phyloP scores from a whole-genome alignment of 2,113 vertebrate species.

The Hyaena hyaena region DNA sequence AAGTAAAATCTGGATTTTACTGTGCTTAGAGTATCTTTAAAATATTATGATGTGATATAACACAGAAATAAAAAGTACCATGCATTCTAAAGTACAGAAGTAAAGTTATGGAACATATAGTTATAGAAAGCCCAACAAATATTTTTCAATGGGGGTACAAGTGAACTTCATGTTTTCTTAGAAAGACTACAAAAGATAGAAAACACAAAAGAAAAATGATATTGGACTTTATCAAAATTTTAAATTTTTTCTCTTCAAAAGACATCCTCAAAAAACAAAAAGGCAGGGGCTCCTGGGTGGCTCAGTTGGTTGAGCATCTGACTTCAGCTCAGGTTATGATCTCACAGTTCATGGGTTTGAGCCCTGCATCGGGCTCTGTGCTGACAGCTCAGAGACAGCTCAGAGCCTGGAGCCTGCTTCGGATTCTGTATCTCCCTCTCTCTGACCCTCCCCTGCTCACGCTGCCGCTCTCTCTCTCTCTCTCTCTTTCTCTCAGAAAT shows the following conservation, averaged over 20 bases:
- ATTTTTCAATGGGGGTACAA: not conserved
- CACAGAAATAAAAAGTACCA: not conserved
- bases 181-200: not conserved
- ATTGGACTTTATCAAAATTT: not conserved
- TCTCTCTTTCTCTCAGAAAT: too few relatives aligned
- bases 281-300: not conserved
- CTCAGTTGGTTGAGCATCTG: too few relatives aligned
- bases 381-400: too few relatives aligned
- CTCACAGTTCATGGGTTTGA: too few relatives aligned
- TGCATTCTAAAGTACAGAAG: not conserved
- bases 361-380: too few relatives aligned
- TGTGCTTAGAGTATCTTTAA: conserved; percentile 6
- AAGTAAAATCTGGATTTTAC: not conserved
- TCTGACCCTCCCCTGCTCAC: too few relatives aligned
- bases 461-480: too few relatives aligned
- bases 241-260: not conserved
- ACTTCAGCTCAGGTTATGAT: too few relatives aligned
- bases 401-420: too few relatives aligned
- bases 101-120: not conserved
- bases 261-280: not conserved
- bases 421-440: too few relatives aligned
- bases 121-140: not conserved
- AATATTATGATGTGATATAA: not conserved
- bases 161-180: not conserved
- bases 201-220: not conserved